Evolutionary conservation across 2,888 invertebrate species (phyloP).

Genomic region (Tipula helvola): DNA sequence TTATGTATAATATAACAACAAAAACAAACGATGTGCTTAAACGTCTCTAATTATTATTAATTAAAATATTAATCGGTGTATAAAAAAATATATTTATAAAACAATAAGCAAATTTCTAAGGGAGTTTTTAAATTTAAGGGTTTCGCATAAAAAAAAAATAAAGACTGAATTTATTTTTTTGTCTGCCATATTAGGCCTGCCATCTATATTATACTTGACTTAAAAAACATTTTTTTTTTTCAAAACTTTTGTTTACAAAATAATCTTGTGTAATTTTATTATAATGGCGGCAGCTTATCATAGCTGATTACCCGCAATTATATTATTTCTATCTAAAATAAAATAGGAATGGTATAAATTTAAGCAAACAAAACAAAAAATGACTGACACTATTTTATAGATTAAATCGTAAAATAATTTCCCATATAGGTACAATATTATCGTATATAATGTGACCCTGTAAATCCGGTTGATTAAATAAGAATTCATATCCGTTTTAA

Average conservation of each 20-base stretch:
- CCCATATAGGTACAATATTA: neutral
- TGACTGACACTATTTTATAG: neutral
- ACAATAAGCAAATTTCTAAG: neutral
- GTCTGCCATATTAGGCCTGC: neutral
- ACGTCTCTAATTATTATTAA: neutral
- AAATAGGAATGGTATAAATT: neutral
- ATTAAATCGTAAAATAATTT: neutral
- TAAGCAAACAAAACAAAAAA: neutral
- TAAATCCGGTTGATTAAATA: neutral
- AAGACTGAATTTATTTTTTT: neutral
- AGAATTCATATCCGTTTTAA: neutral
- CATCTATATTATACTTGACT: neutral
- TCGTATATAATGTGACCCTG: neutral
- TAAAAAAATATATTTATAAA: neutral
- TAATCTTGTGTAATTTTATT: neutral
- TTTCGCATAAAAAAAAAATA: neutral
- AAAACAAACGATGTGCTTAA: neutral
- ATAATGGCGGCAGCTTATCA: neutral
- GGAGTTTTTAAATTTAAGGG: neutral
- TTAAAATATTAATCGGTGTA: neutral
- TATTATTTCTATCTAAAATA: neutral
- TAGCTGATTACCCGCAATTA: neutral
- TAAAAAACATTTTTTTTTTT: neutral
- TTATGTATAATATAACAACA: neutral
- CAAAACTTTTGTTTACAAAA: neutral